phyloP scores from a whole-genome alignment of 1,140 invertebrate species.

The Heliconius nattereri region DNA sequence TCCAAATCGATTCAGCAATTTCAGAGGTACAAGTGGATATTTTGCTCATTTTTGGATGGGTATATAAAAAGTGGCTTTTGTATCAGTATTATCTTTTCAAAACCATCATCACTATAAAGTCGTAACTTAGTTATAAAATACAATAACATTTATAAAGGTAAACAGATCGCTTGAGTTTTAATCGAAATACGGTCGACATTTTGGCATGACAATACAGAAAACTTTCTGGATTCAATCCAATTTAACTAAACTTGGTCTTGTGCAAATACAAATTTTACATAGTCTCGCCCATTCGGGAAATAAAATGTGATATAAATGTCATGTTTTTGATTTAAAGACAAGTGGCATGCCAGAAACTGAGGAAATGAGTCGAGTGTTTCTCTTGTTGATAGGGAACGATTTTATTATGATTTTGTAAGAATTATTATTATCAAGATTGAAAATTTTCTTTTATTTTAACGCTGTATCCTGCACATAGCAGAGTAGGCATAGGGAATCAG shows the following conservation, averaged over 20 bases:
- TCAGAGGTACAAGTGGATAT: too few relatives aligned
- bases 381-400: not conserved
- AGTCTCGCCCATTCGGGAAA: constrained; percentile 15
- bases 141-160: constrained; percentile 25
- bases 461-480: too few relatives aligned
- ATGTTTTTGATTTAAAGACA: constrained; percentile 7
- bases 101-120: too few relatives aligned
- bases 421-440: too few relatives aligned
- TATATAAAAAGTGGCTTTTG: too few relatives aligned
- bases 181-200: constrained; percentile 20
- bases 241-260: constrained; percentile 21
- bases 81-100: too few relatives aligned
- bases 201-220: constrained; percentile 29
- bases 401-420: not conserved
- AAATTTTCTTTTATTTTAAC: too few relatives aligned
- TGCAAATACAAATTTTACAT: constrained; percentile 25
- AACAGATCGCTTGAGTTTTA: constrained; percentile 27
- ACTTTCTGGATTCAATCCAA: constrained; percentile 29
- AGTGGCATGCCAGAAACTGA: not conserved
- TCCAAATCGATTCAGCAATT: too few relatives aligned
- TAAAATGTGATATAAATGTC: constrained; percentile 21
- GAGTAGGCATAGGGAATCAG: too few relatives aligned
- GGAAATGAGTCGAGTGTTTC: not conserved
- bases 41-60: too few relatives aligned
- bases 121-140: not conserved